Evolutionary conservation across 2,797 vertebrate species (phyloP).

Genomic region (Acrocephalus scirpaceus): DNA sequence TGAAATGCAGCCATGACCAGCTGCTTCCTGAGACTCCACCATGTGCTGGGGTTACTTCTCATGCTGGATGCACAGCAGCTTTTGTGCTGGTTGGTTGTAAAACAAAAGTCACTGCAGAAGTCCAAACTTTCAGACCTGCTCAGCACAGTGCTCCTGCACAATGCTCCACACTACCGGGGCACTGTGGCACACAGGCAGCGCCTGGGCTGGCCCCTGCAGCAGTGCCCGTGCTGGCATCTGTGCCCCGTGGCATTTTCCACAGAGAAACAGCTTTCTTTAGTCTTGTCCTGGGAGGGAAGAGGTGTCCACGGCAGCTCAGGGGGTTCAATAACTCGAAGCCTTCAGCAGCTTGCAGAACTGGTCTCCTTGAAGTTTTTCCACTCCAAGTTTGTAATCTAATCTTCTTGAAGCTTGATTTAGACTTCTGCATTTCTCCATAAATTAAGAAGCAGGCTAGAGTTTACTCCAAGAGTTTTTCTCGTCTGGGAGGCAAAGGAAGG

Average conservation of each 20-base stretch:
- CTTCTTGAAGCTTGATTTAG: not conserved
- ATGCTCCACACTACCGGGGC: rapidly evolving
- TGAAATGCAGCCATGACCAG: not conserved
- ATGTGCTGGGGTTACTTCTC: not conserved
- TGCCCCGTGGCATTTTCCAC: not conserved
- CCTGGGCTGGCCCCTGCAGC: rapidly evolving
- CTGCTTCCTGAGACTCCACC: rapidly evolving
- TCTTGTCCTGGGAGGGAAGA: not conserved
- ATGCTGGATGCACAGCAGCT: not conserved
- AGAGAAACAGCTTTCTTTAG: not conserved
- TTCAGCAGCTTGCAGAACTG: not conserved
- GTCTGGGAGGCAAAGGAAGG: constrained; percentile 48
- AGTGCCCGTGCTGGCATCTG: rapidly evolving
- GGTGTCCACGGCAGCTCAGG: rapidly evolving
- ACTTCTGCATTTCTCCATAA: constrained; percentile 29
- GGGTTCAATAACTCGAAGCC: not conserved
- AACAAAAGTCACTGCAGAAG: not conserved
- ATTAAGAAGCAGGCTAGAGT: constrained; percentile 8
- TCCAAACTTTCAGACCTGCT: not conserved
- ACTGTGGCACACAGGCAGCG: rapidly evolving
- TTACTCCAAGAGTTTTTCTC: constrained; percentile 18
- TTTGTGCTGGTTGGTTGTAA: not conserved
- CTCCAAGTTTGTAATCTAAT: not conserved
- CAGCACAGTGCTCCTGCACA: rapidly evolving
- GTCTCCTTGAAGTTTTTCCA: constrained; percentile 1